Base-by-base conservation (phyloP, 2,888 invertebrate genomes). In the Cheilosia variabilis region DNA sequence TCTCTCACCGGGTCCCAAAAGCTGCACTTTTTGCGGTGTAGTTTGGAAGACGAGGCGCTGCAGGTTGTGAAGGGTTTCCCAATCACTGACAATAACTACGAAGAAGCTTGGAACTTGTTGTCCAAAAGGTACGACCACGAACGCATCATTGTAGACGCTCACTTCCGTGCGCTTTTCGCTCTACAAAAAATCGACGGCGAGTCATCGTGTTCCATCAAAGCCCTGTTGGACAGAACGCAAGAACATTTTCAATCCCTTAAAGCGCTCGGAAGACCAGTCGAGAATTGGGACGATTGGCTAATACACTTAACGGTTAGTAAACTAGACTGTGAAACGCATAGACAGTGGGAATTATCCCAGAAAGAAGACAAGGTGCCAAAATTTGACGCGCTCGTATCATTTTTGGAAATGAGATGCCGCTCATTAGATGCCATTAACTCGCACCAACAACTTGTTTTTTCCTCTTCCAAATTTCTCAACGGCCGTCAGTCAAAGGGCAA, bases 251-350 rank as follows among this genome's bases (percentile, higher is more conserved):
- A 72, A 3, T 43, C 19, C 6, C 63, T 81, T 6, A 73, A 37
- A 50, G 19, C 65, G 6, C 62, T 69, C 9, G 63, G 47, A 3
- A n/a, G n/a, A n/a, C n/a, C n/a, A 66, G 73, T 75, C 2, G 37
- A 19, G 3, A 73, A 68, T 41, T 76, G 75, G 82, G 87, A 87
- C 24, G 87, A 87, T 53, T 77, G 76, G 69, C 19, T 81, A 5
- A 60, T 87, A 0, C 57, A 72, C 41, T 22, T 66, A 17, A 60
- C 60, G 1, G 73, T 79, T 0, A 62, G 41, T 13, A 82, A 82
- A 22, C 15, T 78, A 1, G 45, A 76, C 27, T 31, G 27, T 22
- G 71, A 79, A 62, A 76, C 80, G 10, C 58, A 72, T 45, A 58
- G 19, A 9, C 55, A 60, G 41, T 72, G 72, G 50, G 47, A 60